Evolutionary conservation across 2,888 invertebrate genomes (phyloP).

Genomic region (Tortrix viridana): DNA sequence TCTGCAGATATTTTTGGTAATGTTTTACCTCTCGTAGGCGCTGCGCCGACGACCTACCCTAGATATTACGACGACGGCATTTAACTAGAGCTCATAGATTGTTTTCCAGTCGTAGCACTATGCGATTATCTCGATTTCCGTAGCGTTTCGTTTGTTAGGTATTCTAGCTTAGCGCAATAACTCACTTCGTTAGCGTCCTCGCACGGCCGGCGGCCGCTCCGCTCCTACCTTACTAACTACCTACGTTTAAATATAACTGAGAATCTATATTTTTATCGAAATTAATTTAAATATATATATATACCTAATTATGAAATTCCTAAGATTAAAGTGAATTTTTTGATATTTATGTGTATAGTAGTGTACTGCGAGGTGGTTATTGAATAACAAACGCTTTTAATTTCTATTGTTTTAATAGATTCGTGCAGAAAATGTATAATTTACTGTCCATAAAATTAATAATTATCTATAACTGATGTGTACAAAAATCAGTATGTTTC

Average conservation of each 20-base stretch:
- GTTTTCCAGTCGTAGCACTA: constrained; percentile 69
- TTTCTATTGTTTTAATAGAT: constrained; percentile 65
- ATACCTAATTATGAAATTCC: constrained; percentile 80
- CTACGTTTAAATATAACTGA: constrained; percentile 75
- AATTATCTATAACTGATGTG: constrained; percentile 79
- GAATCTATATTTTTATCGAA: constrained; percentile 82
- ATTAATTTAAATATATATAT: constrained; percentile 63
- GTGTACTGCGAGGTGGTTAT: constrained; percentile 73
- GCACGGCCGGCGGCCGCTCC: constrained; percentile 58
- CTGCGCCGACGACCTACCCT: constrained; percentile 47
- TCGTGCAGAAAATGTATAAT: constrained; percentile 72
- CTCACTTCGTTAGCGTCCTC: constrained; percentile 56
- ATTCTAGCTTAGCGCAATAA: constrained; percentile 63
- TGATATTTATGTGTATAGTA: constrained; percentile 80
- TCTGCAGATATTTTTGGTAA: constrained; percentile 80
- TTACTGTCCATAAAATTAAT: constrained; percentile 80
- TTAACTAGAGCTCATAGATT: constrained; percentile 73
- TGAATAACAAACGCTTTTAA: constrained; percentile 69
- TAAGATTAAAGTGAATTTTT: constrained; percentile 76
- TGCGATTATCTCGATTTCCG: constrained; percentile 61
- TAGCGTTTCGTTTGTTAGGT: constrained; percentile 62
- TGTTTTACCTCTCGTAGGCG: constrained; percentile 60
- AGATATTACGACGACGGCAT: constrained; percentile 67
- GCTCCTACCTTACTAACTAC: constrained; percentile 65
- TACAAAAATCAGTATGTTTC: constrained; percentile 83